Conservation (phyloP, 2,113 vertebrate genomes). For the Seriola rivoliana region DNA sequence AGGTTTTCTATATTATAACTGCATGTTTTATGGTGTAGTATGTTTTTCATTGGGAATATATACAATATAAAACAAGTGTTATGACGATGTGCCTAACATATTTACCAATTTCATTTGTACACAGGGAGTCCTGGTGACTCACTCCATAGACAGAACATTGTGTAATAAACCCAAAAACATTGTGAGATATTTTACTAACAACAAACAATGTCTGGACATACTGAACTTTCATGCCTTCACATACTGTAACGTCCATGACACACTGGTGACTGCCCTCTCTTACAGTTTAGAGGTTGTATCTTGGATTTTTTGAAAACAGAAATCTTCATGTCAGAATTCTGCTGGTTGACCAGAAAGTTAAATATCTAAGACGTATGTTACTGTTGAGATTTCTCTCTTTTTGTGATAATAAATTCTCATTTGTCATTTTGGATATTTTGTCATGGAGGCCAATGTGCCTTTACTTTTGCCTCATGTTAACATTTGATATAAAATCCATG, state of each 20-base stretch:
- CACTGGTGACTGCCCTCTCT: background rate
- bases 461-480: background rate
- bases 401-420: background rate
- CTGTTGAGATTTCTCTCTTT: background rate
- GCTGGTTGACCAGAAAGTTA: background rate
- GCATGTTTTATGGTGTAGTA: slow-evolving; percentile 12
- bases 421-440: background rate
- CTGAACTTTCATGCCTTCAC: background rate
- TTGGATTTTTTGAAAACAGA: background rate
- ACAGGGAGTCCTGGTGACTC: background rate
- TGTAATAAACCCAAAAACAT: background rate
- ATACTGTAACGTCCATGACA: background rate
- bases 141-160: background rate
- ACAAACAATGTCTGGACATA: background rate
- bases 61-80: slow-evolving; percentile 1
- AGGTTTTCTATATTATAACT: slow-evolving; percentile 15
- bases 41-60: background rate
- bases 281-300: background rate
- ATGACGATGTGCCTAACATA: slow-evolving; percentile 20
- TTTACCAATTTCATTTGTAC: background rate
- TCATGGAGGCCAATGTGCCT: slow-evolving; percentile 21
- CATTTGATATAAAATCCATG: background rate
- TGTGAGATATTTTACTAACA: background rate
- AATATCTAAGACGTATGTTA: background rate
- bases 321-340: background rate